Conservation (phyloP, 1,140 invertebrate species). For the Drosophila gunungcola region DNA sequence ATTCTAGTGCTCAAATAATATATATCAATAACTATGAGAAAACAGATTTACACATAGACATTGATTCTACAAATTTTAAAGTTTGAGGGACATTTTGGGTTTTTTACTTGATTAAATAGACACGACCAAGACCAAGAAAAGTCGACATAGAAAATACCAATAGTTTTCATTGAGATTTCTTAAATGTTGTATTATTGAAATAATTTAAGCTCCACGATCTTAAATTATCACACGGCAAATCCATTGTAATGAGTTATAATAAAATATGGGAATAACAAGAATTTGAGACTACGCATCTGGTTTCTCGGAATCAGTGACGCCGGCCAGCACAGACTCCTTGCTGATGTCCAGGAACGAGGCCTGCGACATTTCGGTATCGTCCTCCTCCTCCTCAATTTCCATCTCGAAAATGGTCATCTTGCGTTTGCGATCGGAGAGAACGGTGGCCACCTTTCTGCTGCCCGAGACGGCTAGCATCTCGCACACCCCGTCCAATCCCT, state of each 20-base stretch:
- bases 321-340: conserved; percentile 70
- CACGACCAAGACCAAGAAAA: no score
- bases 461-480: conserved; percentile 93
- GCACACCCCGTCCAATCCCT: conserved; percentile 90
- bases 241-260: neutral
- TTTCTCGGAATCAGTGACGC: conserved; percentile 37
- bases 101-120: no score
- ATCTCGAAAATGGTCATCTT: conserved; percentile 95
- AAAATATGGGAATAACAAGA: no score
- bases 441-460: conserved; percentile 93
- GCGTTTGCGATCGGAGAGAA: conserved; percentile 91
- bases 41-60: no score
- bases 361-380: conserved; percentile 89
- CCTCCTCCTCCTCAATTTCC: conserved; percentile 96
- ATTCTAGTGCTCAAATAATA: no score
- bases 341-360: conserved; percentile 81
- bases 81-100: no score
- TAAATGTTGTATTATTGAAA: neutral
- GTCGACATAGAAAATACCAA: no score
- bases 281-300: conserved; percentile 9
- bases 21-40: no score
- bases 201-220: neutral
- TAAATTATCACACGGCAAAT: neutral
- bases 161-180: neutral
- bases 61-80: no score